Conservation (phyloP, 2,797 vertebrate genomes). For the Phrynocephalus guinanensis region DNA sequence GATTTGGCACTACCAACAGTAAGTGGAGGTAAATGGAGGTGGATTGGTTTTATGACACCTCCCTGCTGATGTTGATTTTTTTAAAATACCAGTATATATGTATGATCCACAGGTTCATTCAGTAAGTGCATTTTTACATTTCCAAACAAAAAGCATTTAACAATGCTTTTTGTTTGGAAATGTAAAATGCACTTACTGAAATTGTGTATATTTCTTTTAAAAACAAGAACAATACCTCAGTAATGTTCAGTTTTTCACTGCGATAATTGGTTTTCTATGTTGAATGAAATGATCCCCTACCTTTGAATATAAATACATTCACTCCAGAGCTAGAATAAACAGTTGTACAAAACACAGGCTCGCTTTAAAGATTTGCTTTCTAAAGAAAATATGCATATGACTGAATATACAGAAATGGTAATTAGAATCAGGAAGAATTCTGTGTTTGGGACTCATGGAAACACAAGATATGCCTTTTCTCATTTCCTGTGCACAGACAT, state of each 20-base stretch:
- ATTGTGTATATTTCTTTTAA: slow-evolving; percentile 7
- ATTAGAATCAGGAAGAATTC: not conserved
- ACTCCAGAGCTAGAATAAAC: not conserved
- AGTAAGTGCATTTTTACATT: too few relatives aligned
- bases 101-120: not conserved
- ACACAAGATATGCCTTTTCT: not conserved
- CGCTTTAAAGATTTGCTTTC: not conserved
- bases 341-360: slow-evolving; percentile 11
- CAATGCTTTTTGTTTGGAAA: slow-evolving; percentile 18
- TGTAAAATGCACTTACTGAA: not conserved
- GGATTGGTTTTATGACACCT: not conserved
- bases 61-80: too few relatives aligned
- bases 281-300: slow-evolving; percentile 22
- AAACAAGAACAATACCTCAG: slow-evolving; percentile 12
- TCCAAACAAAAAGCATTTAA: slow-evolving; percentile 2
- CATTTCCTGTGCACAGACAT: not conserved
- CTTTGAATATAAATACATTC: slow-evolving; percentile 10
- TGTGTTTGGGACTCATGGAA: slow-evolving; percentile 1
- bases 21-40: not conserved
- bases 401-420: not conserved
- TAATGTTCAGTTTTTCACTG: slow-evolving; percentile 10
- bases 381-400: slow-evolving; percentile 1
- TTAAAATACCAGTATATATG: too few relatives aligned
- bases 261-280: slow-evolving; percentile 14
- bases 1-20: not conserved